Conservation (phyloP, 2,797 vertebrate genomes). For the Sebastes hopkinsi region DNA sequence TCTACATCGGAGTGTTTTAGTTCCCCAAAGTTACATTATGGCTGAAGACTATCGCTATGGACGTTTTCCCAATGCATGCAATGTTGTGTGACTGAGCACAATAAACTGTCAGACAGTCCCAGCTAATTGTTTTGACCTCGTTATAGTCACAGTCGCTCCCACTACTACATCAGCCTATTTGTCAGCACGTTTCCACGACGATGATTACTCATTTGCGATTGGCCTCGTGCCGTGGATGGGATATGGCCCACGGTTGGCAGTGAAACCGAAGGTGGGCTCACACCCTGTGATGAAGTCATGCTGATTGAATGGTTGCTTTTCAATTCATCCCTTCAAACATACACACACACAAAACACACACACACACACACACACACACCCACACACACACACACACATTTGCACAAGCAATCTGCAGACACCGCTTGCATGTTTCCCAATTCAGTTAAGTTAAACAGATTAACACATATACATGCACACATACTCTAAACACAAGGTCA, state of each 20-base stretch:
- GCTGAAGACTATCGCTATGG: not conserved
- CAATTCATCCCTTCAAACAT: not conserved
- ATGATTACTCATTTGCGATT: slow-evolving; percentile 34
- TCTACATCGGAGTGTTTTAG: not conserved
- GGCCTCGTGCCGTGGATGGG: slow-evolving; percentile 2
- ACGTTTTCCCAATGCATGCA: not conserved
- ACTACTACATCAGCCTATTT: slow-evolving; percentile 44
- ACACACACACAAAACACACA: not conserved
- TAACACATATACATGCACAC: not conserved
- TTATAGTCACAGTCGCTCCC: slow-evolving; percentile 22
- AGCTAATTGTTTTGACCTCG: slow-evolving; percentile 29
- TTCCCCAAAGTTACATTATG: not conserved
- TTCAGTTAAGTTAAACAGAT: not conserved
- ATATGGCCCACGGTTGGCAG: slow-evolving; percentile 6
- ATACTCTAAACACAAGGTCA: not conserved
- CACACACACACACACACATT: too few relatives aligned
- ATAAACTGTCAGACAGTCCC: not conserved
- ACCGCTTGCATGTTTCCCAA: not conserved
- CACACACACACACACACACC: not conserved
- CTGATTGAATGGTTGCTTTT: slow-evolving; percentile 35
- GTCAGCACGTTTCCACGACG: slow-evolving; percentile 41
- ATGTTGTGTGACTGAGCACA: not conserved
- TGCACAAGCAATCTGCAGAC: not conserved
- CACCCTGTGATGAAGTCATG: slow-evolving; percentile 47
- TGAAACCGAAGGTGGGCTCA: slow-evolving; percentile 14